Percentiles rank a stretch among this genome's conserved stretches.
These are phyloP conservation scores for Anabacerthia variegaticeps DNA, from an alignment of 2,797 vertebrate genomes.

Conservation along the genomic window DNA sequence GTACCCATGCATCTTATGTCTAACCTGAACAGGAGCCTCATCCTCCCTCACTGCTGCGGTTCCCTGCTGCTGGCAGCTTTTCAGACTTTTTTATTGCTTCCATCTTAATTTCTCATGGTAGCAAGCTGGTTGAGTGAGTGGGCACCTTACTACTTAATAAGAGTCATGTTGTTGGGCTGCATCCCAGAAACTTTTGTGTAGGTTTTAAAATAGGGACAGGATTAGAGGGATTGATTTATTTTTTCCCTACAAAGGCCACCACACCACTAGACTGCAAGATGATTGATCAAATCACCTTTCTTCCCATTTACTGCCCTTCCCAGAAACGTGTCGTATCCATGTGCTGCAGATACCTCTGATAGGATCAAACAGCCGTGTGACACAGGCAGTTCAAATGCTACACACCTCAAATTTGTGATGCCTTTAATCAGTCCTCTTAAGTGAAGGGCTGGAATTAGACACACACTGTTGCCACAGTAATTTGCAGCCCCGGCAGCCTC, in stretches of 20 bases:
- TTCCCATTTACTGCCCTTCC: constrained; percentile 31
- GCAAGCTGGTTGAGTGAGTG: background rate
- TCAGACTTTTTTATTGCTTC: background rate
- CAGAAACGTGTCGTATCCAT: background rate
- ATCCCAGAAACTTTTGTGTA: background rate
- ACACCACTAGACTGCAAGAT: background rate
- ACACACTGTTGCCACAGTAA: accelerated
- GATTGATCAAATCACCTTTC: constrained; percentile 44
- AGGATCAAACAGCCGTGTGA: background rate
- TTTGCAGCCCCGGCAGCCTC: background rate
- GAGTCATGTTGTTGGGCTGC: accelerated
- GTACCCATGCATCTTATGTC: accelerated
- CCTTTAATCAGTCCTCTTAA: background rate
- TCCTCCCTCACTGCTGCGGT: background rate
- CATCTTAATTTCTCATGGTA: background rate
- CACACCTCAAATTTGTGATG: background rate
- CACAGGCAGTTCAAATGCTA: accelerated
- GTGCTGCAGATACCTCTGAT: background rate
- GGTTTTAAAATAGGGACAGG: background rate
- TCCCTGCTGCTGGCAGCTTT: background rate
- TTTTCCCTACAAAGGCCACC: constrained; percentile 26
- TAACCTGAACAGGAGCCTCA: background rate
- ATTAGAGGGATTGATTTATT: background rate
- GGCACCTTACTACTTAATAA: background rate
- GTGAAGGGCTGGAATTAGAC: background rate